These are phyloP conservation scores for Morpho deidamia DNA, from an alignment of 2,888 invertebrate species.

Conservation along the genomic window DNA sequence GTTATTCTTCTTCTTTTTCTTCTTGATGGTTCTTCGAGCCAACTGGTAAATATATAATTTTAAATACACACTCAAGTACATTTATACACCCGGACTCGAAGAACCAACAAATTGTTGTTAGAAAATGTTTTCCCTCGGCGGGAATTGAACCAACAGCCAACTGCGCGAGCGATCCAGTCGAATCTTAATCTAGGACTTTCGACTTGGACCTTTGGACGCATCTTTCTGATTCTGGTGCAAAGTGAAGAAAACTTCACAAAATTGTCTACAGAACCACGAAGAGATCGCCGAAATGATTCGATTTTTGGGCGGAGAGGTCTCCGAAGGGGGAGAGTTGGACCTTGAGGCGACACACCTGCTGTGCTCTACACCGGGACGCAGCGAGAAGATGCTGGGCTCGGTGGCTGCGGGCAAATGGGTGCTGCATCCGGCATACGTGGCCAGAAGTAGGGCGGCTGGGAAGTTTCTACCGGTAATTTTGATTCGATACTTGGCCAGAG, in stretches of 20 bases:
- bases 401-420: conserved; percentile 95
- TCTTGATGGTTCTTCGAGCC: no score
- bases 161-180: no score
- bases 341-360: conserved; percentile 84
- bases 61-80: no score
- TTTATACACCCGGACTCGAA: no score
- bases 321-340: conserved; percentile 71
- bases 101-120: no score
- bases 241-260: no score
- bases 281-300: conserved; percentile 75
- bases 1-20: no score
- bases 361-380: conserved; percentile 85
- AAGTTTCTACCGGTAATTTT: conserved; percentile 80
- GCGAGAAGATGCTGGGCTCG: conserved; percentile 92
- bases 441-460: conserved; percentile 79
- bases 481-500: conserved; percentile 77
- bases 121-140: no score
- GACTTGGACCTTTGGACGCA: no score
- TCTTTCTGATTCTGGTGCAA: neutral
- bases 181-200: no score
- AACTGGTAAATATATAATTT: no score
- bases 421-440: conserved; percentile 87
- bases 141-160: no score
- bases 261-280: conserved; percentile 58
- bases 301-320: conserved; percentile 81